A percentile compares a stretch with the other conserved stretches of the same genome.
Conservation (phyloP, 2,888 invertebrate species). For the Nematopogon swammerdamellus region DNA sequence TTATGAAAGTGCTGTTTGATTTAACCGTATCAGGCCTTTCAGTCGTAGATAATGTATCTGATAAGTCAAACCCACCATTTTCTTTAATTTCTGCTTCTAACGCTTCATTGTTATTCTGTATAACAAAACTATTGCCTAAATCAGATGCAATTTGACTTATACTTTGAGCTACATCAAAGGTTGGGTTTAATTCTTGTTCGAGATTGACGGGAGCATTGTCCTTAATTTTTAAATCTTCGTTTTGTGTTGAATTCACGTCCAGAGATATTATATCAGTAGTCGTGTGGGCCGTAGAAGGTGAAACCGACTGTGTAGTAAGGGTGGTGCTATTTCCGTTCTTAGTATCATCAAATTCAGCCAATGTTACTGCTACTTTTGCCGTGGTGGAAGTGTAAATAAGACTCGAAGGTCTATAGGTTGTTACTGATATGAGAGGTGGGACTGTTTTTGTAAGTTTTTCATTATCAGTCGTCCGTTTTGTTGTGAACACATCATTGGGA, state of each 20-base stretch:
- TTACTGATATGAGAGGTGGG: not conserved
- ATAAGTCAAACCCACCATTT: constrained; percentile 37
- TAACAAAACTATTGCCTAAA: constrained; percentile 33
- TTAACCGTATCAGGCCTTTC: constrained; percentile 14
- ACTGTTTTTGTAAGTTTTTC: not conserved
- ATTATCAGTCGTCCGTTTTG: not conserved
- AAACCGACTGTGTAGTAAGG: constrained; percentile 42
- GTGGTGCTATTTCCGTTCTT: constrained; percentile 31
- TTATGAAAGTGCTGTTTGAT: constrained; percentile 21
- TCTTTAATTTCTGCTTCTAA: constrained; percentile 43
- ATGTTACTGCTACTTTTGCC: not conserved
- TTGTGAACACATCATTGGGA: not conserved
- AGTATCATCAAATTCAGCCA: not conserved
- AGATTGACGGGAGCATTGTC: constrained; percentile 10
- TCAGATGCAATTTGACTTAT: constrained; percentile 51
- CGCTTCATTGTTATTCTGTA: constrained; percentile 32
- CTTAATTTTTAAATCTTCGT: constrained; percentile 11
- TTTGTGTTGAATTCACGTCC: constrained; percentile 10
- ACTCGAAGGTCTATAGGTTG: not conserved
- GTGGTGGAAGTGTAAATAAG: not conserved
- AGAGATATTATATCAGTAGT: constrained; percentile 28
- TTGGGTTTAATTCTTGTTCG: constrained; percentile 15
- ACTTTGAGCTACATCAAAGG: constrained; percentile 47
- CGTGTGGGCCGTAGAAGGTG: constrained; percentile 34
- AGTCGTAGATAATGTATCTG: constrained; percentile 20